Conservation (phyloP, 2,113 vertebrate genomes). For the Callorhinus ursinus region DNA sequence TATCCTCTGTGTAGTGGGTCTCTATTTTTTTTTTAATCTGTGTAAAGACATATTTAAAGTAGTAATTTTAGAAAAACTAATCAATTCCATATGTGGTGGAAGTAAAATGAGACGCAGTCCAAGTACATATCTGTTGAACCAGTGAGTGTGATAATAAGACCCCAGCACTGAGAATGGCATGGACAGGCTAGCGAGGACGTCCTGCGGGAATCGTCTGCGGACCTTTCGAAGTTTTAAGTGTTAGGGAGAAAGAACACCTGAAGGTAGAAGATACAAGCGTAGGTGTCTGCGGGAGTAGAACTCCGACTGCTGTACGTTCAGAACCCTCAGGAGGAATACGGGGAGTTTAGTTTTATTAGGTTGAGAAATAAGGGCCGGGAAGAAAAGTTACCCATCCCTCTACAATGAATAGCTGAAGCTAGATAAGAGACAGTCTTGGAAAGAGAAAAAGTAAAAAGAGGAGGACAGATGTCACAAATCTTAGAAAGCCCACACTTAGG, state of each 20-base stretch:
- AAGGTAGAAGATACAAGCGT: neutral
- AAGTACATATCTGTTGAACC: neutral
- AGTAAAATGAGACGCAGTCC: neutral
- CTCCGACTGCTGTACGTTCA: neutral
- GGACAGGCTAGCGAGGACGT: neutral
- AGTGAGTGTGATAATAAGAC: neutral
- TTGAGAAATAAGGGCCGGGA: neutral
- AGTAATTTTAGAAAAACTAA: neutral
- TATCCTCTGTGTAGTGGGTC: neutral
- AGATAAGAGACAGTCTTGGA: neutral
- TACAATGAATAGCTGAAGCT: neutral
- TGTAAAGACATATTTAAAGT: conserved; percentile 1
- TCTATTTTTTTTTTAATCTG: neutral
- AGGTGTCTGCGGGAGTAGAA: neutral
- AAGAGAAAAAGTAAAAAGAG: conserved; percentile 1
- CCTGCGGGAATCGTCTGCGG: neutral
- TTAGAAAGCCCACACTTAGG: conserved; percentile 50
- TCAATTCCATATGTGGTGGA: neutral
- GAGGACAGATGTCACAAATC: conserved; percentile 46
- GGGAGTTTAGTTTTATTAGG: neutral
- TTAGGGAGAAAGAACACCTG: neutral
- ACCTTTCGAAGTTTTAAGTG: neutral
- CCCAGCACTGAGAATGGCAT: neutral
- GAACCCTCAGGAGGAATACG: neutral
- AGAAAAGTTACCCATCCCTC: neutral